Evolutionary conservation across 2,888 invertebrate species (phyloP), one percentile per base, ranked within the genome.

Genomic region (Pseudoips prasinana): DNA sequence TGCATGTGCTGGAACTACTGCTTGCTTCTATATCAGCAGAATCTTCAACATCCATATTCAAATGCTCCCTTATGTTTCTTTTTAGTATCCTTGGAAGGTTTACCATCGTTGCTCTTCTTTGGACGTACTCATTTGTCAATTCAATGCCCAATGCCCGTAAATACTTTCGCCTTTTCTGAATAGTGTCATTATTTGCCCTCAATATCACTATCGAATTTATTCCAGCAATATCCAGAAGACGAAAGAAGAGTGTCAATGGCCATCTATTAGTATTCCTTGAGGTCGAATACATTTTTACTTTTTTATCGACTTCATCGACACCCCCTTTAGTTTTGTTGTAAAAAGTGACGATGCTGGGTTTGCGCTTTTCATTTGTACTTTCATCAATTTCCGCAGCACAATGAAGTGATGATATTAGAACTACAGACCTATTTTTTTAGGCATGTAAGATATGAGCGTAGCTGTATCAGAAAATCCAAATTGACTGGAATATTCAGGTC

Each of bases 231-330:
- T 65, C 53, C 29, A 49, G 39, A 36, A 55, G 33, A 42, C 42
- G 37, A 51, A 45, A 47, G 25, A 51, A 51, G 1, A 58, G 49
- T 22, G 40, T 46, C 48, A 59, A 41, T 27, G 58, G 60, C 62
- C 62, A 66, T 43, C 62, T 46, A 41, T 49, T 57, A 41, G 49
- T 56, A 23, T 46, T 52, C 25, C 61, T 49, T 37, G 53, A 47
- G 10, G 40, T 29, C 45, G 41, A 34, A 37, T 48, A 50, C 32
- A 34, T 42, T 31, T 39, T 41, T 25, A 27, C 33, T 37, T 44
- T 45, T 46, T 47, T 46, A 20, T 50, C 46, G 20, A 46, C 37
- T 37, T 40, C 39, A 40, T 49, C 48, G 33, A 50, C 43, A 37
- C 46, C 47, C 8, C 44, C 46, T 25, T 53, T 51, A 10, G 42